Evolutionary conservation across 2,797 vertebrate species (phyloP).

Genomic region (Hipposideros larvatus): DNA sequence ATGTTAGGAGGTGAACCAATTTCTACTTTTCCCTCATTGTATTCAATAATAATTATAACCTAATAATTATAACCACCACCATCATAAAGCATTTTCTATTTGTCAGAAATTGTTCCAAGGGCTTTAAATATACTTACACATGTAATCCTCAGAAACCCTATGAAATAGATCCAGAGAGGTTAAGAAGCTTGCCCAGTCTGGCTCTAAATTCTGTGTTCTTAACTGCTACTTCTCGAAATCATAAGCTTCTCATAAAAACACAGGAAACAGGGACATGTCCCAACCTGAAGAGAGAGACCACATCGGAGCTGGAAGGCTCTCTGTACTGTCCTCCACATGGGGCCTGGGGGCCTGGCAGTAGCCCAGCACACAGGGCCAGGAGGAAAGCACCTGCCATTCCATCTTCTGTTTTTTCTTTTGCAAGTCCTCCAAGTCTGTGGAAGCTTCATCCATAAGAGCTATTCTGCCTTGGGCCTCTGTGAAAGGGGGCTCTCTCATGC

Average conservation of each 20-base stretch:
- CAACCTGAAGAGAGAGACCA: background rate
- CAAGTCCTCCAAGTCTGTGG: background rate
- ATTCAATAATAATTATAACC: background rate
- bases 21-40: background rate
- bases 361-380: background rate
- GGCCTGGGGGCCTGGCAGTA: background rate
- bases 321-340: background rate
- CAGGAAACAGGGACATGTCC: background rate
- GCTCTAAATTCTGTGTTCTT: background rate
- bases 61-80: background rate
- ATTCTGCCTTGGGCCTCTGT: background rate
- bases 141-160: background rate
- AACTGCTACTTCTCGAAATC: background rate
- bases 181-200: background rate
- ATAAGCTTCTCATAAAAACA: background rate
- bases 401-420: background rate
- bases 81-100: background rate
- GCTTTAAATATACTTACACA: background rate
- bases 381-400: background rate
- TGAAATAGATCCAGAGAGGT: background rate
- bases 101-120: background rate
- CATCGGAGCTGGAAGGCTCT: background rate
- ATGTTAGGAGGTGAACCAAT: background rate
- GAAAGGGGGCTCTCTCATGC: background rate
- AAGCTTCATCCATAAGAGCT: background rate